Base-by-base conservation (phyloP, 2,888 invertebrate genomes). In the Catocala nupta region DNA sequence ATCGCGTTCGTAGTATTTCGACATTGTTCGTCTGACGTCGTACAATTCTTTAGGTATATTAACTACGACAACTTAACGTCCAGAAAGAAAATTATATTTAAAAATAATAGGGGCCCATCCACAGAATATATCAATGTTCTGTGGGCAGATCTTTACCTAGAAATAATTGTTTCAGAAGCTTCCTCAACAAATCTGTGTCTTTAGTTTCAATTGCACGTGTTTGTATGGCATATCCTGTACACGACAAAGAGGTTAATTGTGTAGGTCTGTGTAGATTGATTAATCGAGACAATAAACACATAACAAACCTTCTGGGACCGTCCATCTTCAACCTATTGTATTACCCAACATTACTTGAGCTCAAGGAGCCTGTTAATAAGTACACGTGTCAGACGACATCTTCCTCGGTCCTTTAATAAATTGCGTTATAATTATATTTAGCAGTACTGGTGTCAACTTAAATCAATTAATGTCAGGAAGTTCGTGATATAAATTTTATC, bases 311-410 rank as follows among this genome's bases (percentile, higher is more conserved):
- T 48, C 33, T 25, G 25, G 48, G 25, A 9, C 1, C 48, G 33
- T 48, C 48, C 25, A 48, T 48, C 48, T 48, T 48, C 25, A 48
- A 48, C 9, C 48, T 48, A 48, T 48, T 48, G 48, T 9, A 48
- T 48, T 48, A 48, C 5, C 16, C 10, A 5, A 48, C 48, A 33
- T 33, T 25, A 16, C 48, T 25, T 25, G 8, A 48, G 33, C 10
- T 48, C 25, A 48, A 9, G 25, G 48, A 7, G 12, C 11, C 12
- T 8, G 48, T 48, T 48, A 33, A 48, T 48, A 48, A 48, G 5
- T 25, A 25, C 4, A 48, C 11, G 11, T 13, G 45, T 12, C 12
- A 47, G 3, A 11, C 8, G 10, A 44, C 12, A 11, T 11, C 47
- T 12, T 47, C 8, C 8, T 4, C 12, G 47, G 13, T 11, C 9